phyloP scores from a whole-genome alignment of 1,140 invertebrate genomes.

The Drosophila baimaii region DNA sequence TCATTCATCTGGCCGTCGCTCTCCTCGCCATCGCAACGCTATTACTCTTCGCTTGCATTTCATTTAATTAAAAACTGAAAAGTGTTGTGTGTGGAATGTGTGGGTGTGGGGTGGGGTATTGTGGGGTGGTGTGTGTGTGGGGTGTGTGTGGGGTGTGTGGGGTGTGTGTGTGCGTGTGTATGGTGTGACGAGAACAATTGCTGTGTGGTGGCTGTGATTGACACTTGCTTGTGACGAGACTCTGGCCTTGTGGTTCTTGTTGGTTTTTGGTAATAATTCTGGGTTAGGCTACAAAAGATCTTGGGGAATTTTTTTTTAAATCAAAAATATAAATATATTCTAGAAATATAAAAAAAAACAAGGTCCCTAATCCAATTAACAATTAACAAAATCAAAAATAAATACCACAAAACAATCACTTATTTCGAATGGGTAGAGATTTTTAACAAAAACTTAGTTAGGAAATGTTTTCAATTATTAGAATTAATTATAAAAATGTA shows the following conservation, averaged over 20 bases:
- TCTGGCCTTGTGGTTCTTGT: conserved; percentile 16
- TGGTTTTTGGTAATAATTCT: conserved; percentile 11
- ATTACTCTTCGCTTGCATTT: conserved; percentile 56
- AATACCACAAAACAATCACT: too few relatives aligned
- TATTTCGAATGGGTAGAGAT: too few relatives aligned
- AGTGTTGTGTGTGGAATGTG: conserved; percentile 20
- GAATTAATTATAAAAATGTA: too few relatives aligned
- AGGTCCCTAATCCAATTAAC: too few relatives aligned
- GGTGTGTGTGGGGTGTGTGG: not conserved
- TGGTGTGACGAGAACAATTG: conserved; percentile 42
- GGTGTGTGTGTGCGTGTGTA: not conserved
- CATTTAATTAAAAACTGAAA: conserved; percentile 73
- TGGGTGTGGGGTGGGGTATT: not conserved
- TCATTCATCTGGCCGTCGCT: conserved; percentile 21
- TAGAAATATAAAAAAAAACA: too few relatives aligned
- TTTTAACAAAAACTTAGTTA: too few relatives aligned
- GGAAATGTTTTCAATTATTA: too few relatives aligned
- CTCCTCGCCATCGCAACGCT: conserved; percentile 12
- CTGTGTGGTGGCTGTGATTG: conserved; percentile 53
- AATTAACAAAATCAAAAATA: too few relatives aligned
- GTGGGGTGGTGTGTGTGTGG: not conserved
- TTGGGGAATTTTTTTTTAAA: not conserved
- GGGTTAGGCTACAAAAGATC: conserved; percentile 5
- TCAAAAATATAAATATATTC: not conserved
- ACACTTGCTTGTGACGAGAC: conserved; percentile 37